These are phyloP conservation scores for Sabatieria punctata DNA, from an alignment of 2,888 invertebrate species.

Conservation along the genomic window DNA sequence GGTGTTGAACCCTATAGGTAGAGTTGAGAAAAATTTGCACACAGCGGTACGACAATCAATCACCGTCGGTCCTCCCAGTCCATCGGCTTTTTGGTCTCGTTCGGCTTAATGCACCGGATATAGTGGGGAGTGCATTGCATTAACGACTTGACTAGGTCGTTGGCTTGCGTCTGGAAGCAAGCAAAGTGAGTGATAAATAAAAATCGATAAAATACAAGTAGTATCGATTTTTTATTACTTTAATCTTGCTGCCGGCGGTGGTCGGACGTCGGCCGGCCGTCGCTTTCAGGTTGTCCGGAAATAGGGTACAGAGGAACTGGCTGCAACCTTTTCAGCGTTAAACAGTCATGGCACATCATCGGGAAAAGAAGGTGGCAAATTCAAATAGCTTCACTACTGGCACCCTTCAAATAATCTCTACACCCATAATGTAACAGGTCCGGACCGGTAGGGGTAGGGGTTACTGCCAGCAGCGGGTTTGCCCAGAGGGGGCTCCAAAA, in stretches of 20 bases:
- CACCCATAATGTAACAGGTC: no score
- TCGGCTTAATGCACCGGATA: constrained; percentile 52
- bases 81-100: constrained; percentile 47
- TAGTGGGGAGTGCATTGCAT: constrained; percentile 52
- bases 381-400: background rate
- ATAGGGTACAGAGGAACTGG: constrained; percentile 43
- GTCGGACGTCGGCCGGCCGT: constrained; percentile 44
- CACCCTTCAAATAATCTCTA: background rate
- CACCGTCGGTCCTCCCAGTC: constrained; percentile 47
- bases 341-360: no score
- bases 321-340: constrained; percentile 32
- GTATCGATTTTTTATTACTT: constrained; percentile 33
- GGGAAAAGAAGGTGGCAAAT: no score
- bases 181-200: background rate
- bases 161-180: constrained; percentile 43
- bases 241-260: constrained; percentile 49
- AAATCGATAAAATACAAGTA: background rate
- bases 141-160: constrained; percentile 46
- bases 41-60: no score
- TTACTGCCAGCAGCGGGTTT: no score
- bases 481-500: background rate
- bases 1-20: constrained; percentile 43
- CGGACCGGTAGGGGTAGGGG: no score
- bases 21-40: background rate
- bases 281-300: constrained; percentile 41